phyloP scores from a whole-genome alignment of 2,888 invertebrate species.

The Odontocerum albicorne region DNA sequence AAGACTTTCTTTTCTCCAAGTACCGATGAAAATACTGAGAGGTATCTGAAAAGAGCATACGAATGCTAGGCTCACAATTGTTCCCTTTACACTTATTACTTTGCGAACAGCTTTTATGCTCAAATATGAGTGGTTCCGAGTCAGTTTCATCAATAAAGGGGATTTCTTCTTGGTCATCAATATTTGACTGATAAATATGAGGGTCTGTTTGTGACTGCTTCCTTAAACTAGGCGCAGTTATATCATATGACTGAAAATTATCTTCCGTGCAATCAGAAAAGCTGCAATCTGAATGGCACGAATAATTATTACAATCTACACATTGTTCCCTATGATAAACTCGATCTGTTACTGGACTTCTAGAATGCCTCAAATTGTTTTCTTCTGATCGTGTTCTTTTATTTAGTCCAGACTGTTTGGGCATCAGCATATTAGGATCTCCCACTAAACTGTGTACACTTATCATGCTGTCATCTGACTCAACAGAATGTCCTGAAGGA shows the following conservation, averaged over 20 bases:
- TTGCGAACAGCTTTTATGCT: slow-evolving; percentile 40
- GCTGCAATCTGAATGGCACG: slow-evolving; percentile 34
- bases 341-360: slow-evolving; percentile 1
- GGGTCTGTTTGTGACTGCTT: slow-evolving; percentile 30
- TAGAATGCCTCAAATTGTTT: slow-evolving; percentile 6
- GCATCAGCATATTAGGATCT: slow-evolving; percentile 2
- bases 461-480: slow-evolving; percentile 9
- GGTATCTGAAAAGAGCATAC: slow-evolving; percentile 48
- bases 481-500: slow-evolving; percentile 10
- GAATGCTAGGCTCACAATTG: slow-evolving; percentile 49
- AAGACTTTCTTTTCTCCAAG: slow-evolving; percentile 15
- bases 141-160: slow-evolving; percentile 55
- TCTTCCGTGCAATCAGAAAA: slow-evolving; percentile 22
- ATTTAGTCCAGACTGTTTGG: slow-evolving; percentile 1
- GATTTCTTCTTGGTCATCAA: slow-evolving; percentile 41
- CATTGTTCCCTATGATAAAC: slow-evolving; percentile 29
- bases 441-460: slow-evolving; percentile 11
- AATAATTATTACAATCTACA: slow-evolving; percentile 32
- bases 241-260: slow-evolving; percentile 2
- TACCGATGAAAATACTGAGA: neutral
- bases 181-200: slow-evolving; percentile 38
- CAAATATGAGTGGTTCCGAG: slow-evolving; percentile 52
- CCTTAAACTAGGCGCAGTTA: neutral
- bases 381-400: slow-evolving; percentile 6
- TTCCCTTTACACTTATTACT: slow-evolving; percentile 43